Base-by-base conservation (phyloP, 2,113 vertebrate genomes). In the Percina caprodes region DNA sequence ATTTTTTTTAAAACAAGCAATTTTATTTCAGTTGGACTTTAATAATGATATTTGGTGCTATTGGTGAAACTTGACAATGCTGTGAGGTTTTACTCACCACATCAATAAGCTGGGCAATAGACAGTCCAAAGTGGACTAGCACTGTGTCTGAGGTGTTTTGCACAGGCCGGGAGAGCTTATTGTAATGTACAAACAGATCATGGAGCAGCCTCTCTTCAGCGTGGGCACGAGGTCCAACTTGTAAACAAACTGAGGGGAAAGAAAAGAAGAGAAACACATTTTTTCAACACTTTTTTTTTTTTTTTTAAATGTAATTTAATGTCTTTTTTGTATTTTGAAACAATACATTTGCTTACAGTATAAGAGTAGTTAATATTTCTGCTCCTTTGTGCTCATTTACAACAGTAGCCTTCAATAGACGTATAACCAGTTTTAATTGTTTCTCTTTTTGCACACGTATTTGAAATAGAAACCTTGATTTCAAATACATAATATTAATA, bases 21-120 rank as follows among this genome's bases (percentile, higher is more conserved):
- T 39, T 13, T 5, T n/a, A 61, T 76, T 39, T 56, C 6, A 45
- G 42, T 14, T 58, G 14, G 18, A 35, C 1, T 59, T 61, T 21
- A 30, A 11, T 19, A 18, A 48, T 55, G 35, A 62, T 16, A 13
- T 78, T 1, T 2, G 2, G 1, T 56, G 11, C 8, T 58, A 15
- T 45, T 49, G 14, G n/a, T 79, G 14, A 63, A 74, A 26, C 23
- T 54, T 14, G 46, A 24, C 46, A 62, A 69, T 16, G 18, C n/a
- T 63, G 63, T 60, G 10, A 69, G 24, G 7, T 60, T 63, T 67
- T 71, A 95, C 98, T 95, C 82, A 99, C 98, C 24, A 99, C 98
- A 2, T 99, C 98, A 5, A 99, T 99, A 77, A 99, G 98, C 91
- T 99, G 98, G 1, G 98, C 98, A 0, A 99, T 99, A 85, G 98